Base-by-base conservation (phyloP, 1,140 invertebrate species). In the Eupeodes corollae region DNA sequence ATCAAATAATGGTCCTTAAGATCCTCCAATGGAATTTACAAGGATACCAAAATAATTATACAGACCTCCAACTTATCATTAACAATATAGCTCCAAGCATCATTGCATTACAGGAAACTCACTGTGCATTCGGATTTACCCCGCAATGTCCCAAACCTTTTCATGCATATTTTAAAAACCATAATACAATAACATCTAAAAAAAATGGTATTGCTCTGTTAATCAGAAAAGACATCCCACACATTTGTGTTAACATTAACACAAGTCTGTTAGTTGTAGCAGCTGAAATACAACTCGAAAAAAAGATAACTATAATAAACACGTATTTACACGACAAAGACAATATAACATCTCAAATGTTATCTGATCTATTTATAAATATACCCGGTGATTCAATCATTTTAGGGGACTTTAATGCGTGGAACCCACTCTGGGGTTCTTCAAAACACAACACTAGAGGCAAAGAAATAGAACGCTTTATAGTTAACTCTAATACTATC, bases 21-120 rank as follows among this genome's bases (percentile, higher is more conserved):
- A 14, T 44, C 18, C 30, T 44, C 3, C 26, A 44, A 31, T 44
- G 42, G 42, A 44, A 44, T 16, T 31, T 44, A 6, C 30, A 44
- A 15, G 42, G 42, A 15, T 44, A 44, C 32, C 42, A 44, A 15
- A 44, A 32, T 16, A 33, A 44, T 44, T 33, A 44, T 44, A 44
- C 15, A 26, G 42, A 44, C 16, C 31, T 44, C 13, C 21, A 16
- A 11, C 16, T 44, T 18, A 15, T 44, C 5, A 44, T 44, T 14
- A 44, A 44, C 8, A 32, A 44, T 18, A 44, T 15, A 30, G n/a
- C 31, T 32, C 13, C 31, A 13, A 13, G 11, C 14, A 44, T 13
- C 12, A 44, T 31, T 32, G 30, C 42, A 26, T 30, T 33, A 9
- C 42, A 21, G 14, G 21, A 44, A 44, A 16, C 35, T 16, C 35